phyloP scores from a whole-genome alignment of 2,888 invertebrate species.

The Nomada ruficornis region DNA sequence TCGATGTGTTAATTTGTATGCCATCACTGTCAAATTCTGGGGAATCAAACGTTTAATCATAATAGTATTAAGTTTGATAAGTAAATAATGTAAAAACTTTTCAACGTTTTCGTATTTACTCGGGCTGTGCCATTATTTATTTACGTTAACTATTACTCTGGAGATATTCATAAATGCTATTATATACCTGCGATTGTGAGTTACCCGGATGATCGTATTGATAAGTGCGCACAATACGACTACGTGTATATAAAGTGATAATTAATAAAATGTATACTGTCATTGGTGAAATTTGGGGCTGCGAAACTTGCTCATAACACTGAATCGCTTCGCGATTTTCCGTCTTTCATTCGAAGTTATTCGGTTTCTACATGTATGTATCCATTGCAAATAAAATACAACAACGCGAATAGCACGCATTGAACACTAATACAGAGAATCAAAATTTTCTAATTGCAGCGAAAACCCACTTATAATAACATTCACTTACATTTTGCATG shows the following conservation, averaged over 20 bases:
- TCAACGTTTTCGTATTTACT: conserved; percentile 10
- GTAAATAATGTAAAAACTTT: not conserved
- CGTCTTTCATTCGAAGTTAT: conserved; percentile 28
- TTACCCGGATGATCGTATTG: conserved; percentile 18
- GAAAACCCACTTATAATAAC: not conserved
- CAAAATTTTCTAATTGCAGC: not conserved
- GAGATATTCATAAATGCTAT: conserved; percentile 10
- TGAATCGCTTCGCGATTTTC: conserved; percentile 28
- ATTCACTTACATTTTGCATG: not conserved
- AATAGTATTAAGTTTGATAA: not conserved
- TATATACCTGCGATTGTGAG: not conserved
- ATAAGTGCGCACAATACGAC: conserved; percentile 12
- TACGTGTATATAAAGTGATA: conserved; percentile 37
- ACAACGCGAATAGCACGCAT: too few relatives aligned
- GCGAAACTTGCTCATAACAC: conserved; percentile 19
- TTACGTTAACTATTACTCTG: conserved; percentile 31
- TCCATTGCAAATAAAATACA: conserved; percentile 38
- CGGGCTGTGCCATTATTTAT: conserved; percentile 17
- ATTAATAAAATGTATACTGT: conserved; percentile 55
- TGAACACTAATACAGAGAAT: not conserved
- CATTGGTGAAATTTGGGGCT: conserved; percentile 24
- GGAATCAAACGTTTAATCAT: not conserved
- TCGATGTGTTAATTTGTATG: not conserved
- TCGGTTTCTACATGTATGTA: conserved; percentile 45
- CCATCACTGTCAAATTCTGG: not conserved